Base-by-base conservation (phyloP, 1,140 invertebrate species). In the Drosophila saltans region DNA sequence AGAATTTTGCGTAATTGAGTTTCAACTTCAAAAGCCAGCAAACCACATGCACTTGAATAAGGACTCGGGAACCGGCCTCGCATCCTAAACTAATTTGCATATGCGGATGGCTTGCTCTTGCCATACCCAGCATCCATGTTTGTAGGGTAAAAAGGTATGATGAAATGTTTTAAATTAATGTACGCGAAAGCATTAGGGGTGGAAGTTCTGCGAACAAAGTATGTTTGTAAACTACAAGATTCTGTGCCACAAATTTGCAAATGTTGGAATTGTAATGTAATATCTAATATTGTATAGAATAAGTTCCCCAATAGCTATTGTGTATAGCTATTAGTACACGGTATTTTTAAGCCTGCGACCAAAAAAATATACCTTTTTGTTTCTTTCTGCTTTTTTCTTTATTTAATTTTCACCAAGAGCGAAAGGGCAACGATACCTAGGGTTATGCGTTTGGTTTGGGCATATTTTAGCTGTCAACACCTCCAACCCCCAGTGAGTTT, bases 1-100 rank as follows among this genome's bases (percentile, higher is more conserved):
- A 89, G 81, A 84, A 89, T 89, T 89, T 89, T 84, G 77, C 74
- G 85, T 89, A 89, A 89, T 89, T 89, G 84, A 89, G 84, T 89
- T 89, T 75, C 67, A 89, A 84, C 84, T 89, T 89, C 84, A 89
- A 89, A 58, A 88, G 84, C 81, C 72, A 66, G 77, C 77, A 63
- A 88, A 75, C 84, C 84, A 75, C 84, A 89, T 89, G 80, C 84
- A 89, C 77, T 89, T 63, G 68, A 81, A 74, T 62, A 64, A 52
- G 69, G 70, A 43, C 58, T 57, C 63, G 45, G 66, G 48, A 39
- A 10, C 30, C 30, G 48, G 55, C 48, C 52, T 45, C 61, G 63
- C 26, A 60, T 40, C 56, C 24, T 16, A 10, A 80, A 60, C 82
- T 85, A 68, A 88, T 89, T 89, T 89, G 81, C 84, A 89, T 89